phyloP scores from a whole-genome alignment of 2,797 vertebrate genomes.

The Schizopygopsis malacanthus region DNA sequence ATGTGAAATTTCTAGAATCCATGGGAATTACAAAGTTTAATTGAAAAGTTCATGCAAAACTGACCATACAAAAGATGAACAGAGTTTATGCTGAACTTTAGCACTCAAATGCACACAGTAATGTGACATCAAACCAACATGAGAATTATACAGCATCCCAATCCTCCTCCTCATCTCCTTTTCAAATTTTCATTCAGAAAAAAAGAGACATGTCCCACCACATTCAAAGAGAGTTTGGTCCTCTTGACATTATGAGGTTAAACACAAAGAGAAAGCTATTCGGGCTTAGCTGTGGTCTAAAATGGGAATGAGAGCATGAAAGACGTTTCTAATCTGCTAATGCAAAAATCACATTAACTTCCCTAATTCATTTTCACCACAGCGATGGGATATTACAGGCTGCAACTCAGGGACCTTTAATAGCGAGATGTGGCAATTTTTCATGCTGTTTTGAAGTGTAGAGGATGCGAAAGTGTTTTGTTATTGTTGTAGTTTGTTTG shows the following conservation, averaged over 20 bases:
- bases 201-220: constrained; percentile 47
- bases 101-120: not conserved
- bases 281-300: constrained; percentile 77
- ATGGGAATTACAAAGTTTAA: not conserved
- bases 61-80: not conserved
- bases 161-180: not conserved
- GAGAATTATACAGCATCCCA: not conserved
- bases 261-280: constrained; percentile 79
- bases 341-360: constrained; percentile 82
- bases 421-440: constrained; percentile 66
- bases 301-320: constrained; percentile 81
- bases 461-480: not conserved
- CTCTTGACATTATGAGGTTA: constrained; percentile 84
- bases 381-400: constrained; percentile 63
- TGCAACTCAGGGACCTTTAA: constrained; percentile 72
- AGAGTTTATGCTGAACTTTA: not conserved
- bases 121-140: not conserved
- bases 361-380: constrained; percentile 75
- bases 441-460: constrained; percentile 20
- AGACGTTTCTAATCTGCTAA: constrained; percentile 83
- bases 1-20: not conserved
- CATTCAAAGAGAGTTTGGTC: constrained; percentile 70
- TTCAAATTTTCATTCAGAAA: not conserved
- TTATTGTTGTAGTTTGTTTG: not conserved
- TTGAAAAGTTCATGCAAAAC: constrained; percentile 1